Conservation (phyloP, 2,888 invertebrate species). For the Dynastes tityus region DNA sequence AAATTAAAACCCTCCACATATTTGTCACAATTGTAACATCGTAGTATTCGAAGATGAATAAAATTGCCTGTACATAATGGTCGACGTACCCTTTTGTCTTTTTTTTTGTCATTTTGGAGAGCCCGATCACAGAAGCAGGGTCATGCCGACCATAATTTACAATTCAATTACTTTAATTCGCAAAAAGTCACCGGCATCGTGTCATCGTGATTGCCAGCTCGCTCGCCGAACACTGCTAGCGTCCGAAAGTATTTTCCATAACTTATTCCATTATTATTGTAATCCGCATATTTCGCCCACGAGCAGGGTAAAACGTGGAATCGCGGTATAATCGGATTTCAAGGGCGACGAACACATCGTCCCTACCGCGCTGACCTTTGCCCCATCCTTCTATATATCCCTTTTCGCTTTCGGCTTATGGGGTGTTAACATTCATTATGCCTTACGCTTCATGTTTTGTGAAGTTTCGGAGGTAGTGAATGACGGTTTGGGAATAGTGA, state of each 20-base stretch:
- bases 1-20: not conserved
- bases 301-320: slow-evolving; percentile 36
- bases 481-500: too few species aligned
- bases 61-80: not conserved
- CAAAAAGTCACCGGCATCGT: slow-evolving; percentile 28
- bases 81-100: not conserved
- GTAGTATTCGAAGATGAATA: slow-evolving; percentile 5
- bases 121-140: not conserved
- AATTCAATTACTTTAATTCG: slow-evolving; percentile 45
- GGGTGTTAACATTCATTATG: too few species aligned
- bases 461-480: too few species aligned
- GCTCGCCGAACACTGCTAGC: not conserved
- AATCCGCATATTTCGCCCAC: slow-evolving; percentile 32
- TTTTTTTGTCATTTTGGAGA: not conserved
- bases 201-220: not conserved
- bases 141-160: slow-evolving; percentile 28
- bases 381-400: not conserved
- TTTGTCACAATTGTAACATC: not conserved
- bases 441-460: too few species aligned
- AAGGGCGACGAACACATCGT: not conserved
- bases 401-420: too few species aligned
- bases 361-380: not conserved
- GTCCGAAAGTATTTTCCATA: slow-evolving; percentile 37
- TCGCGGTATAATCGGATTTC: slow-evolving; percentile 36
- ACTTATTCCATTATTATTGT: slow-evolving; percentile 48